Conservation (phyloP, 1,140 invertebrate species). For the Drosophila micromelanica region DNA sequence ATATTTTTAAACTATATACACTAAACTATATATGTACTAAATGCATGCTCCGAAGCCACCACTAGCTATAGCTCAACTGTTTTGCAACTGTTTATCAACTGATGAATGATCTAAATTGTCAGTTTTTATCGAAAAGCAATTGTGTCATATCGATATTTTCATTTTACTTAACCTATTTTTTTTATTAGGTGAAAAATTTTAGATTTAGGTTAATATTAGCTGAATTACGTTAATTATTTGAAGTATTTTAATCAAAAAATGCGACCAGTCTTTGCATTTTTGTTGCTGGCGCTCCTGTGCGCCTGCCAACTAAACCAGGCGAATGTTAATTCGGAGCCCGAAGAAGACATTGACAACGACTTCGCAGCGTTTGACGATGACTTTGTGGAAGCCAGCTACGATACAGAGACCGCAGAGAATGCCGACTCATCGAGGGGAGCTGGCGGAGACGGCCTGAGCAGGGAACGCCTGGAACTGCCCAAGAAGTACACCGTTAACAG, state of each 20-base stretch:
- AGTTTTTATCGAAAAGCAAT: conserved; percentile 2
- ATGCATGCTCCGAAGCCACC: background rate
- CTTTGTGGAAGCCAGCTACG: conserved; percentile 88
- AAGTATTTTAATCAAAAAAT: conserved; percentile 41
- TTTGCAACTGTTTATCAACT: conserved; percentile 17
- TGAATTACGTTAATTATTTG: conserved; percentile 46
- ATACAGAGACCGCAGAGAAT: conserved; percentile 54
- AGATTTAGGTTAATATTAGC: conserved; percentile 65
- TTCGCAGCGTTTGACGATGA: conserved; percentile 99
- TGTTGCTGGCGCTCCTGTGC: conserved; percentile 63
- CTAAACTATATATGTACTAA: too few species aligned
- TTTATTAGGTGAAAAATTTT: conserved; percentile 70
- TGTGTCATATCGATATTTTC: conserved; percentile 46
- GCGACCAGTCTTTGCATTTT: conserved; percentile 66
- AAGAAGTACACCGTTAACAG: conserved; percentile 16
- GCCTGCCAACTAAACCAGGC: conserved; percentile 51
- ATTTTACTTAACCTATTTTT: conserved; percentile 67
- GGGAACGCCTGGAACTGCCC: conserved; percentile 25
- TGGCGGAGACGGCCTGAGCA: conserved; percentile 17
- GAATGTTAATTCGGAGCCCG: conserved; percentile 36
- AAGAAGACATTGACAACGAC: conserved; percentile 90
- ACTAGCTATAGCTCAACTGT: background rate
- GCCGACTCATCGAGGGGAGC: conserved; percentile 43
- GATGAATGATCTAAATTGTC: background rate
- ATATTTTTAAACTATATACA: background rate